Conservation (phyloP, 2,113 vertebrate species). For the Chauna torquata region DNA sequence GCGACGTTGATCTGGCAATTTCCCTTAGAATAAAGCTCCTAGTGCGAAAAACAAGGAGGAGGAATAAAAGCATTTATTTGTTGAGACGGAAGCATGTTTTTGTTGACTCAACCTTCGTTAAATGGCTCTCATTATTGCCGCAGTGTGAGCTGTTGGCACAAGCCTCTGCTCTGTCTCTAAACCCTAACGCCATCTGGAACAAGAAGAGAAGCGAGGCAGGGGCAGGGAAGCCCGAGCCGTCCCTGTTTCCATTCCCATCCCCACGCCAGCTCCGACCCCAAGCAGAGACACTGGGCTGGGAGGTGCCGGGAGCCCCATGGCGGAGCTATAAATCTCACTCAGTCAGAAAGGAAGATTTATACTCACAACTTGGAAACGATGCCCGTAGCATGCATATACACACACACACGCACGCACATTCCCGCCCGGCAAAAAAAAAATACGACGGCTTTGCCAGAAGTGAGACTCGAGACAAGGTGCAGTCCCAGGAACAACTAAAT, state of each 20-base stretch:
- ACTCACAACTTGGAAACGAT: slow-evolving; percentile 7
- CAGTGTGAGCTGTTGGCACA: slow-evolving; percentile 18
- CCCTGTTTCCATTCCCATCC: neutral
- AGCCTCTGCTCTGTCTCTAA: neutral
- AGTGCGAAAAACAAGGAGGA: neutral
- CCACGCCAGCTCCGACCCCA: neutral
- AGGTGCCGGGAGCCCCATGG: slow-evolving; percentile 32
- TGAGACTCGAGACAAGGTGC: slow-evolving; percentile 15
- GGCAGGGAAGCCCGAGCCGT: neutral
- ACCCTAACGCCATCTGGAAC: neutral
- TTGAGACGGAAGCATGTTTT: neutral
- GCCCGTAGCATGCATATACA: neutral
- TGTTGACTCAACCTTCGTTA: slow-evolving; percentile 40
- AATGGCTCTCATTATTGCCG: neutral
- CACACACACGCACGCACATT: neutral
- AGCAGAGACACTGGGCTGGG: slow-evolving; percentile 1
- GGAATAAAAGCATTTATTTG: slow-evolving; percentile 16
- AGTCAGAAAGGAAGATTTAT: slow-evolving; percentile 65
- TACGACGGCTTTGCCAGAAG: slow-evolving; percentile 18
- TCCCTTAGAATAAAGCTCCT: neutral
- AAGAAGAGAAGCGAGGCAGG: neutral
- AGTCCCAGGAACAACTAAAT: slow-evolving; percentile 63
- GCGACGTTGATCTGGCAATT: neutral
- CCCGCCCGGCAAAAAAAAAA: neutral
- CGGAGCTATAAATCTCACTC: slow-evolving; percentile 71